phyloP scores from a whole-genome alignment of 2,113 vertebrate genomes.

The Orientallactaga bullata region DNA sequence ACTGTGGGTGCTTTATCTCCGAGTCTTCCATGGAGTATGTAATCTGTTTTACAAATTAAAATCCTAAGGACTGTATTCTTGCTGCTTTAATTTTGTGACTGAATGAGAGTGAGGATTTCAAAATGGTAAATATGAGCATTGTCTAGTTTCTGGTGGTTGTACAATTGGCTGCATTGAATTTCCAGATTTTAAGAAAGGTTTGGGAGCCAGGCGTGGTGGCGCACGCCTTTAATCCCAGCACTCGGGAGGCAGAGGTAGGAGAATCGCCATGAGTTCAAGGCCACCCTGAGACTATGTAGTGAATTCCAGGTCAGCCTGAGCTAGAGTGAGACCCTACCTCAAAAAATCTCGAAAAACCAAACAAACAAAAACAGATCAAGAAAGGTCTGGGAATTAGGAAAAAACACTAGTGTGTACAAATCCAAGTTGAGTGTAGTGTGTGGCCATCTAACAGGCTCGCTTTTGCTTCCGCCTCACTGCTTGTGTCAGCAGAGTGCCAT shows the following conservation, averaged over 20 bases:
- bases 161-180: neutral
- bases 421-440: neutral
- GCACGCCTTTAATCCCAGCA: too few species aligned
- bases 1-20: conserved; percentile 60
- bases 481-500: neutral
- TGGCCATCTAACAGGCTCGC: neutral
- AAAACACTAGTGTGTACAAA: neutral
- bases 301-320: too few species aligned
- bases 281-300: too few species aligned
- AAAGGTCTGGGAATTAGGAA: neutral
- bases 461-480: neutral
- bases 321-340: too few species aligned
- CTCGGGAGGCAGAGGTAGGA: too few species aligned
- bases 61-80: conserved; percentile 18
- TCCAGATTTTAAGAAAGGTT: neutral
- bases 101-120: conserved; percentile 19
- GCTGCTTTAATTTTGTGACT: conserved; percentile 32
- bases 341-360: too few species aligned
- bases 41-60: conserved; percentile 61
- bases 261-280: too few species aligned
- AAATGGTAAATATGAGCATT: neutral
- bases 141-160: conserved; percentile 8
- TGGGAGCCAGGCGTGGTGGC: too few species aligned
- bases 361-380: too few species aligned
- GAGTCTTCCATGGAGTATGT: neutral